Evolutionary conservation across 2,797 vertebrate species (phyloP).

Genomic region (Xerus rutilus): DNA sequence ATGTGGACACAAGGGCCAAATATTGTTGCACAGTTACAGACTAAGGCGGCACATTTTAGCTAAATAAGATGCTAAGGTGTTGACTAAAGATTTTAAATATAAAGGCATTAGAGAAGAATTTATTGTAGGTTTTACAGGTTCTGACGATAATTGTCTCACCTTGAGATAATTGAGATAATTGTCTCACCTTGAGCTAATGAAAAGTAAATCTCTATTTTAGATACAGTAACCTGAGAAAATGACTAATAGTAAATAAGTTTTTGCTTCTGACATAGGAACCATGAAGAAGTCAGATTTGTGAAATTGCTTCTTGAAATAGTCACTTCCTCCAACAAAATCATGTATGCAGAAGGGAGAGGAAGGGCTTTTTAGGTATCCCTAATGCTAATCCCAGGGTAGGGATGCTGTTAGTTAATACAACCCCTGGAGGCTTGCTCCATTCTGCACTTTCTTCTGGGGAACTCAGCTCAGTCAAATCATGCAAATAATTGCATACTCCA

Average conservation of each 20-base stretch:
- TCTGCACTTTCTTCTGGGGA: background rate
- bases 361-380: background rate
- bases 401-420: conserved; percentile 22
- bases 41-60: background rate
- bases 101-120: background rate
- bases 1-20: conserved; percentile 27
- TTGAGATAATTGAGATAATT: background rate
- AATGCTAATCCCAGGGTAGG: background rate
- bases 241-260: background rate
- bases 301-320: background rate
- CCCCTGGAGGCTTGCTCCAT: background rate
- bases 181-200: background rate
- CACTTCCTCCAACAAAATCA: background rate
- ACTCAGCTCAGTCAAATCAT: background rate
- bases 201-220: background rate
- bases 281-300: background rate
- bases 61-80: background rate
- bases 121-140: conserved; percentile 5
- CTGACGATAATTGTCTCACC: background rate
- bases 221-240: conserved; percentile 9
- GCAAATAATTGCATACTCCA: background rate
- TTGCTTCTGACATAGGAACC: background rate
- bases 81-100: conserved; percentile 19
- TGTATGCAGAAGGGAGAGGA: background rate
- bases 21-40: background rate